These are phyloP conservation scores for Xiphophorus couchianus DNA, from an alignment of 2,113 vertebrate species.

Conservation along the genomic window DNA sequence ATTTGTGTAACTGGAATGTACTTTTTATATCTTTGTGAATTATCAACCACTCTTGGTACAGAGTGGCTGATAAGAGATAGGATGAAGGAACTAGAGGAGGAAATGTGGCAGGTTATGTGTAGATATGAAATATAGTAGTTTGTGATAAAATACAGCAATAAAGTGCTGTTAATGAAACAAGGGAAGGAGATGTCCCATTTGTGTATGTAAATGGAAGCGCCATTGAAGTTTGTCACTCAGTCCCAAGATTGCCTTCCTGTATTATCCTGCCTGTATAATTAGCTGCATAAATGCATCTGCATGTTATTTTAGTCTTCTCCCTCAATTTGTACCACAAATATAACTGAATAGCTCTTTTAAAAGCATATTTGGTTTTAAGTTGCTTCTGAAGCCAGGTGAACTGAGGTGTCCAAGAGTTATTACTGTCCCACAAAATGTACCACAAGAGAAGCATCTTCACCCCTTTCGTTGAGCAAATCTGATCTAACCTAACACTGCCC, in stretches of 20 bases:
- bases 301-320: too few relatives aligned
- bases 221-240: background rate
- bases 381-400: too few relatives aligned
- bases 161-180: background rate
- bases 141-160: background rate
- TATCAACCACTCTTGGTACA: background rate
- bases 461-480: background rate
- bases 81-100: background rate
- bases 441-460: background rate
- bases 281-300: too few relatives aligned
- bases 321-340: too few relatives aligned
- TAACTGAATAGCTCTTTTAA: too few relatives aligned
- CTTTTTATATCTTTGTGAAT: background rate
- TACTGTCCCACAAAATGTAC: too few relatives aligned
- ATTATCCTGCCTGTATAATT: background rate
- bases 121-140: background rate
- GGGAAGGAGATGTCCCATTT: background rate
- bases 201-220: background rate
- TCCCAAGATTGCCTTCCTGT: background rate
- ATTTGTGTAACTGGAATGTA: background rate
- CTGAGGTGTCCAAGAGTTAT: too few relatives aligned
- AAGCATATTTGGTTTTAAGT: too few relatives aligned
- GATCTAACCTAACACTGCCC: background rate
- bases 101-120: background rate
- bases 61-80: background rate